Percentiles rank a stretch among this genome's conserved stretches.
These are phyloP conservation scores for Rhynchonema sp. DNA, from an alignment of 2,888 invertebrate genomes.

Conservation along the genomic window DNA sequence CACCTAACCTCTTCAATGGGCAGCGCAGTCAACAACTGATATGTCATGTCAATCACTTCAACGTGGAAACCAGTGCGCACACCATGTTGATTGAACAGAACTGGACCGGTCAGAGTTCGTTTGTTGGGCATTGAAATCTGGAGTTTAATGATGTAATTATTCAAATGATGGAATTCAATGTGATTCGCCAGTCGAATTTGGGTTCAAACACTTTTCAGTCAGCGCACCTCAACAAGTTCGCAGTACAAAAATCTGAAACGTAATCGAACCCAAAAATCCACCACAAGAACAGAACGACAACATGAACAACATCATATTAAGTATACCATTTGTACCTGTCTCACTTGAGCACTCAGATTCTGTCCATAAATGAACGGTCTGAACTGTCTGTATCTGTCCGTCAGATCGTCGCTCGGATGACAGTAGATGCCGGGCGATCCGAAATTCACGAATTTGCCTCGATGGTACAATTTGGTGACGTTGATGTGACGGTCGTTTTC, in stretches of 20 bases:
- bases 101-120: neutral
- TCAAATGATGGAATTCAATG: too few relatives aligned
- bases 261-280: too few relatives aligned
- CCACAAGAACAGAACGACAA: too few relatives aligned
- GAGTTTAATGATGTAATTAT: too few relatives aligned
- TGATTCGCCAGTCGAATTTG: too few relatives aligned
- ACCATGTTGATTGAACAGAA: neutral
- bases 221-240: too few relatives aligned
- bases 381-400: neutral
- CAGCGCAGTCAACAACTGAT: neutral
- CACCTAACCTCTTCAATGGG: neutral
- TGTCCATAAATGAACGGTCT: neutral
- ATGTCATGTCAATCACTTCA: neutral
- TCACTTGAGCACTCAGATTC: neutral
- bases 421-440: neutral
- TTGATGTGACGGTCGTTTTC: neutral
- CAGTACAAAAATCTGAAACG: too few relatives aligned
- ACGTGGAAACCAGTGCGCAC: neutral
- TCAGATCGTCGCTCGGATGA: neutral
- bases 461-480: neutral
- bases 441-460: neutral
- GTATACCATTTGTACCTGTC: too few relatives aligned
- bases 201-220: too few relatives aligned
- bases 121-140: too few relatives aligned
- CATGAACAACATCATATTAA: too few relatives aligned